A percentile compares a stretch with the other conserved stretches of the same genome.
Evolutionary conservation across 2,797 vertebrate genomes (phyloP).

Genomic region (Meda fulgida): DNA sequence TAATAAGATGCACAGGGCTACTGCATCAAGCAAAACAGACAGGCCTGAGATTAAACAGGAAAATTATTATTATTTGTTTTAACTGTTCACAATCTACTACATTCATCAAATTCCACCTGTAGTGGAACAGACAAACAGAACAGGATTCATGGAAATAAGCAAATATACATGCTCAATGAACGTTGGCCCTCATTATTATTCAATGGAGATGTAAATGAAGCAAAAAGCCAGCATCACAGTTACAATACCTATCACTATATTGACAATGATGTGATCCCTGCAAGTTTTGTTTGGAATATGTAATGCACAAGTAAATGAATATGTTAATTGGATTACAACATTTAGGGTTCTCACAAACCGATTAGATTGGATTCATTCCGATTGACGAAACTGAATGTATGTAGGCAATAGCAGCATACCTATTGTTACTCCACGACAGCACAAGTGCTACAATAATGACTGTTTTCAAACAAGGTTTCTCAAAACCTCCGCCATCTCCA

Average conservation of each 20-base stretch:
- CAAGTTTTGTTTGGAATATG: no score
- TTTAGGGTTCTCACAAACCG: not conserved
- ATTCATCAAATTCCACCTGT: not conserved
- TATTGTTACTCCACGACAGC: not conserved
- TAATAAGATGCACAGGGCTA: not conserved
- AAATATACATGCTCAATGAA: not conserved
- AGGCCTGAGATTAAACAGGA: not conserved
- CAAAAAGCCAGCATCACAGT: not conserved
- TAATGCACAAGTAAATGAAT: no score
- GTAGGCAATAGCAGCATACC: no score
- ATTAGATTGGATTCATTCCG: not conserved
- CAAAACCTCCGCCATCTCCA: not conserved
- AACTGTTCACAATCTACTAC: not conserved
- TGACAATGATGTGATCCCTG: not conserved
- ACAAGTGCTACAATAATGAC: not conserved
- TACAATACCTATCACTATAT: not conserved
- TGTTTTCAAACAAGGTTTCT: not conserved
- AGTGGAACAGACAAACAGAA: not conserved
- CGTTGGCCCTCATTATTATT: not conserved
- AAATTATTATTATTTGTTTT: not conserved
- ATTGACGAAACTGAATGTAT: no score
- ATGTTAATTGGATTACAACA: not conserved
- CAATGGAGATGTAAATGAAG: not conserved
- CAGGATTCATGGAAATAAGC: not conserved
- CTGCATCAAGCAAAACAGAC: not conserved